Base-by-base conservation (phyloP, 1,140 invertebrate species). In the Orius insidiosus region DNA sequence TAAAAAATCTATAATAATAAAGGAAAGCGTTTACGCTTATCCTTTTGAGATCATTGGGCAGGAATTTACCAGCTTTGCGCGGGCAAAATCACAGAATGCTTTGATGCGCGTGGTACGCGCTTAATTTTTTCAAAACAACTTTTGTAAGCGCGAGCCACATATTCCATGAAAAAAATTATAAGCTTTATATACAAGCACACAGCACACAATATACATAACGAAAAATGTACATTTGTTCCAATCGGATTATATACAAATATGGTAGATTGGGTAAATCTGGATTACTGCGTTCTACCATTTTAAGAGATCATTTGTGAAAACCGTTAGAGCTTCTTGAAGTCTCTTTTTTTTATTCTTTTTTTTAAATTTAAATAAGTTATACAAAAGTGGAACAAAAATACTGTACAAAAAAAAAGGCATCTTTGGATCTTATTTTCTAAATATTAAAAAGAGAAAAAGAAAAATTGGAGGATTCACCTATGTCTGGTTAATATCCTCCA, bases 401-500 rank as follows among this genome's bases (percentile, higher is more conserved):
- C 48, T 46, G 49, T 49, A 39, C 18, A 11, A 43, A 52, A 48
- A 47, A 48, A 41, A 19, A 48, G 44, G 35, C 43, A 52, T 48
- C 47, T 53, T 42, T 51, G 49, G 47, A 53, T 31, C 32, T 32
- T 24, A 44, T n/a, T 15, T 44, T 44, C 41, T 31, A 14, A 44
- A 44, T 24, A 24, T 7, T 24, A 24, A 24, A 24, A 24, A 24
- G n/a, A n/a, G n/a, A 24, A 24, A 24, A 24, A 4, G 24, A 24
- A 7, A 24, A 24, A 18, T 13, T 6, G 10, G 1, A 14, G 40
- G 11, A 37, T 48, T 59, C 53, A 59, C 54, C 58, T 54, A n/a
- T 51, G 47, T 36, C 55, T 51, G 15, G 52, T 32, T 1, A 60
- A 48, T 35, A 59, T 35, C 45, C 56, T 54, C 59, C 58, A 60